phyloP scores from a whole-genome alignment of 1,140 invertebrate species.

The Eulimnadia texana region DNA sequence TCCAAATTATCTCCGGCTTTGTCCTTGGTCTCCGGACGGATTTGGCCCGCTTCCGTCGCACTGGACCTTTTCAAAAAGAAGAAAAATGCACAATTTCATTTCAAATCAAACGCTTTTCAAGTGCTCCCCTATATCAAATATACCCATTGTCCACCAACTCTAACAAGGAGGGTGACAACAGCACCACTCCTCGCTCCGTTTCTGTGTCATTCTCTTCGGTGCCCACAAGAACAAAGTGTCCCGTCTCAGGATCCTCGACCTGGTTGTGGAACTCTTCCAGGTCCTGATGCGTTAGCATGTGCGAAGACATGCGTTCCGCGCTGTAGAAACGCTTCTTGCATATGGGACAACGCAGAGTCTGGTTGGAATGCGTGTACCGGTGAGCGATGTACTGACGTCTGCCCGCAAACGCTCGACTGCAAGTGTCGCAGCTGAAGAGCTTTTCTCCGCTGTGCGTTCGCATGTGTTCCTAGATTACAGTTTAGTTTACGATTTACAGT shows the following conservation, averaged over 20 bases:
- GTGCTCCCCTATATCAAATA: too few species aligned
- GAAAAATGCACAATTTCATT: too few species aligned
- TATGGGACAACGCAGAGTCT: not conserved
- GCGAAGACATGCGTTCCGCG: not conserved
- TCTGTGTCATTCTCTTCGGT: not conserved
- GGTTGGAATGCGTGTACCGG: constrained; percentile 1
- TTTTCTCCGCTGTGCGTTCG: not conserved
- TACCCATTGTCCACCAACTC: too few species aligned
- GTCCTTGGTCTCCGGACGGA: not conserved
- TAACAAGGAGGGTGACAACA: not conserved
- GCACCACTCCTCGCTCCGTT: not conserved
- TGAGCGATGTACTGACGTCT: constrained; percentile 2
- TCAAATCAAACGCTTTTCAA: too few species aligned
- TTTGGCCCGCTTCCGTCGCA: not conserved
- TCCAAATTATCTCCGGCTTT: not conserved
- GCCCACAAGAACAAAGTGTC: not conserved
- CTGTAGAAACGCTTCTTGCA: constrained; percentile 10
- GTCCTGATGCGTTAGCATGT: constrained; percentile 1
- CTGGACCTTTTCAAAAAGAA: constrained; percentile 1
- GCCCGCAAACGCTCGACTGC: not conserved
- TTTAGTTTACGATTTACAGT: too few species aligned
- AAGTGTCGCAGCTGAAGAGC: not conserved
- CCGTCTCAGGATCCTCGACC: too few species aligned
- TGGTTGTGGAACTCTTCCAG: not conserved
- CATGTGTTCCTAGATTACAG: constrained; percentile 3